These are phyloP conservation scores for Trissolcus basalis DNA, from an alignment of 1,140 invertebrate species.

Conservation along the genomic window DNA sequence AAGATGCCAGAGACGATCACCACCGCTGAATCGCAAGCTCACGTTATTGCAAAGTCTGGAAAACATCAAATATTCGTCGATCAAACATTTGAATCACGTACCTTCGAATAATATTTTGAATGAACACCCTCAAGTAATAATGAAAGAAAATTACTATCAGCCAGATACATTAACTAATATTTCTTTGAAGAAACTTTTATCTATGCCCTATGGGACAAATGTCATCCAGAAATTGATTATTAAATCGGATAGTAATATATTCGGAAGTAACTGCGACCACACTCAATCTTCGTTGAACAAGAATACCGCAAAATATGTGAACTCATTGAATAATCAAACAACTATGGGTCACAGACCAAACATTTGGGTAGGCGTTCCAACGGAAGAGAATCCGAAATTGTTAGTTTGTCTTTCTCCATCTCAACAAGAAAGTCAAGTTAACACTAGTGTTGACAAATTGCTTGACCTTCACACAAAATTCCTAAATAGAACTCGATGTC, in stretches of 20 bases:
- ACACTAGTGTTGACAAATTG: slow-evolving; percentile 77
- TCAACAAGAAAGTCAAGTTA: slow-evolving; percentile 78
- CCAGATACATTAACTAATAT: slow-evolving; percentile 75
- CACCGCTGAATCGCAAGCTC: slow-evolving; percentile 50
- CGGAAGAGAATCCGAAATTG: slow-evolving; percentile 77
- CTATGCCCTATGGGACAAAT: slow-evolving; percentile 80
- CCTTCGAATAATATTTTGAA: slow-evolving; percentile 21
- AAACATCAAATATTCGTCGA: slow-evolving; percentile 54
- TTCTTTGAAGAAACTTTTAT: slow-evolving; percentile 80
- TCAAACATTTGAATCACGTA: slow-evolving; percentile 63
- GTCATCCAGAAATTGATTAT: slow-evolving; percentile 81
- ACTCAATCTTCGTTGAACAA: not conserved
- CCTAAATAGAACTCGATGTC: slow-evolving; percentile 79
- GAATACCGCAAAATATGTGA: not conserved
- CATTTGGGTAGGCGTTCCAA: slow-evolving; percentile 79
- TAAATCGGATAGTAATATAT: no score
- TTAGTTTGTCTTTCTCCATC: slow-evolving; percentile 84
- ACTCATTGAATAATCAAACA: slow-evolving; percentile 8
- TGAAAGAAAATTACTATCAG: slow-evolving; percentile 11
- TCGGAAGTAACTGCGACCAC: not conserved
- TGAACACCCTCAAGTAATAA: not conserved
- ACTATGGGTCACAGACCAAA: slow-evolving; percentile 65
- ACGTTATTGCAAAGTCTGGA: slow-evolving; percentile 33
- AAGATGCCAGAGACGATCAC: slow-evolving; percentile 41
- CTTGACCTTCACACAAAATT: slow-evolving; percentile 83